Conservation (phyloP, 2,888 invertebrate species). For the Ectemnius cavifrons region DNA sequence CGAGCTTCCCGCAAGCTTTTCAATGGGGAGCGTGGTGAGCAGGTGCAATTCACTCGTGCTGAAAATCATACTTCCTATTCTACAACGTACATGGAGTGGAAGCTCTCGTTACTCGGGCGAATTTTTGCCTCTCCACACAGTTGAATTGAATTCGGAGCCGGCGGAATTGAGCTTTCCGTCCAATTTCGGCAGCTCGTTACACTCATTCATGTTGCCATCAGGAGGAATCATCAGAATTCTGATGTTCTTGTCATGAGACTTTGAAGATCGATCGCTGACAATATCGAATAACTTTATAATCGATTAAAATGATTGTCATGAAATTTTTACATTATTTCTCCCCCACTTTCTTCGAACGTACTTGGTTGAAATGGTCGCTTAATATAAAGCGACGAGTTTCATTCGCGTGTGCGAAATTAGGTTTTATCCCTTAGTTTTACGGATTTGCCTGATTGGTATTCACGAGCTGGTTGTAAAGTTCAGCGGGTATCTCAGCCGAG, state of each 20-base stretch:
- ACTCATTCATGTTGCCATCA: background rate
- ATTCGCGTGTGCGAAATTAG: conserved; percentile 1
- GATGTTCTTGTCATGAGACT: too few species aligned
- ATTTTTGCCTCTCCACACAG: too few species aligned
- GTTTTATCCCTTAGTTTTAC: conserved; percentile 5
- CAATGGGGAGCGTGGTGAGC: too few species aligned
- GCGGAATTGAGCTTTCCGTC: conserved; percentile 16
- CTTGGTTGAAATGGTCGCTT: background rate
- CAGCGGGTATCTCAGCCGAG: background rate
- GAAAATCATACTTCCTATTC: too few species aligned
- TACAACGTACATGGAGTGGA: too few species aligned
- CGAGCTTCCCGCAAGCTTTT: too few species aligned
- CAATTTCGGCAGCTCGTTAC: conserved; percentile 3
- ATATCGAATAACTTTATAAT: too few species aligned
- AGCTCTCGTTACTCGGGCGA: too few species aligned
- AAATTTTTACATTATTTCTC: background rate
- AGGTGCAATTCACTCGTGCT: too few species aligned
- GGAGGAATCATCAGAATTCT: background rate
- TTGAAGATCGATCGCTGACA: too few species aligned
- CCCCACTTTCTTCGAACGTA: background rate
- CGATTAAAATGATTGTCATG: background rate
- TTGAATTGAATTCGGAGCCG: conserved; percentile 4
- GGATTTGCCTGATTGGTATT: conserved; percentile 1
- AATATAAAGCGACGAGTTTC: background rate
- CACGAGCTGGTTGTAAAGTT: conserved; percentile 8